Evolutionary conservation across 2,113 vertebrate genomes (phyloP).

Genomic region (Podilymbus podiceps): DNA sequence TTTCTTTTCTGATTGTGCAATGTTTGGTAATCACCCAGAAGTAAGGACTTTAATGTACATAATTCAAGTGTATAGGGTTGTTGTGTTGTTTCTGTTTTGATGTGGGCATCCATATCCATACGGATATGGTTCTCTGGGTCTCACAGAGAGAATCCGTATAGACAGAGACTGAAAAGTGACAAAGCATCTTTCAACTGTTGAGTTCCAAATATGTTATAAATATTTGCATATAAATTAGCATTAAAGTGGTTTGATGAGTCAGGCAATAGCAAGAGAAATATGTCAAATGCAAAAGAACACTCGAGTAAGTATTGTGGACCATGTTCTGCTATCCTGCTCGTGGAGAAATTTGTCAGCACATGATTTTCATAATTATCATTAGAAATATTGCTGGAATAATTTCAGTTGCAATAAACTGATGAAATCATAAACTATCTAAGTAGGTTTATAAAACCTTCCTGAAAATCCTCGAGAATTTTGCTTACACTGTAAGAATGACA

Average conservation of each 20-base stretch:
- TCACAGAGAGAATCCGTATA: fast-evolving
- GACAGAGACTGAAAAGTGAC: background rate
- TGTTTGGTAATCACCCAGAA: background rate
- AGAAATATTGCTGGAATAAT: background rate
- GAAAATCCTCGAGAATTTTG: background rate
- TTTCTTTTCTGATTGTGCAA: background rate
- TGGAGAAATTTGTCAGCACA: background rate
- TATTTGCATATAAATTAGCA: background rate
- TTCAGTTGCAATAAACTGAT: background rate
- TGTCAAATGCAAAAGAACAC: background rate
- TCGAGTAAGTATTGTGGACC: background rate
- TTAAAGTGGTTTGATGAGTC: background rate
- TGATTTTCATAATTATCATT: background rate
- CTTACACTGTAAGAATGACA: background rate
- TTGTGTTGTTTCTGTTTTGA: background rate
- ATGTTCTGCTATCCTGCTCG: background rate
- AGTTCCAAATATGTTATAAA: background rate
- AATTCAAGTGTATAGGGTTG: background rate
- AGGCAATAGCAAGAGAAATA: background rate
- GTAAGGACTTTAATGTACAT: background rate
- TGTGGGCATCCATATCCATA: background rate
- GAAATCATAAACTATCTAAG: background rate
- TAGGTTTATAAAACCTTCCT: background rate
- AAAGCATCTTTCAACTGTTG: background rate
- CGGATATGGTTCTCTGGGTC: background rate